Base-by-base conservation (phyloP, 2,888 invertebrate genomes). In the Drosophila mettleri region DNA sequence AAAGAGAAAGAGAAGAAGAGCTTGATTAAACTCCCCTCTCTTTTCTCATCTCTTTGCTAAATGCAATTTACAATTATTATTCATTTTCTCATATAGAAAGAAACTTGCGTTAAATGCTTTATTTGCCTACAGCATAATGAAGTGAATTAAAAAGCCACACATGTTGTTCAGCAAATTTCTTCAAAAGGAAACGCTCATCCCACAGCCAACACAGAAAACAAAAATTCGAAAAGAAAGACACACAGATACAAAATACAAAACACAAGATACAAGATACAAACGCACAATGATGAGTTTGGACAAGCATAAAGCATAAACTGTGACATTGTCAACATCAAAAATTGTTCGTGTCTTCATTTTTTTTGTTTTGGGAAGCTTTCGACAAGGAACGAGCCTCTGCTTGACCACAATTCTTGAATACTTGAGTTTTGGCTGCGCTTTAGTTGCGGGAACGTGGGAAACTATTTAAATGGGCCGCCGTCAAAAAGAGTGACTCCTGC, bases 61-160 rank as follows among this genome's bases (percentile, higher is more conserved):
- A 7, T 29, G 24, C 22, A 48, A 31, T 38, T 58, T 12, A 16
- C 29, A 31, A 20, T 36, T 24, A 10, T 27, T 24, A 10, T 27
- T 16, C 27, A 1, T 16, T 20, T 6, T 18, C 5, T 31, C 39
- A 16, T 41, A 12, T 22, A 12, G 1, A 59, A 20, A 10, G 29
- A 29, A 49, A 39, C 34, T 46, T 39, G 38, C n/a, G 16, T 9
- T 31, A 45, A 65, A 45, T 69, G 61, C 68, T 65, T 69, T 73
- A 78, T 73, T 85, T 74, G 69, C 46, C 66, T 66, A 69, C 73
- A 66, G 51, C 77, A 61, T 72, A 74, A 80, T 74, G 66, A 69
- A 74, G 71, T 79, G 74, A 86, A 88, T 88, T 86, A 84, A 86
- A 88, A 86, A 69, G 88, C 86, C 86, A 86, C 88, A 88, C 86